Evolutionary conservation across 53 echinoderm and acorn worm species (phyloP), one percentile per base, ranked within the genome.

Genomic region (Antedon mediterranea): DNA sequence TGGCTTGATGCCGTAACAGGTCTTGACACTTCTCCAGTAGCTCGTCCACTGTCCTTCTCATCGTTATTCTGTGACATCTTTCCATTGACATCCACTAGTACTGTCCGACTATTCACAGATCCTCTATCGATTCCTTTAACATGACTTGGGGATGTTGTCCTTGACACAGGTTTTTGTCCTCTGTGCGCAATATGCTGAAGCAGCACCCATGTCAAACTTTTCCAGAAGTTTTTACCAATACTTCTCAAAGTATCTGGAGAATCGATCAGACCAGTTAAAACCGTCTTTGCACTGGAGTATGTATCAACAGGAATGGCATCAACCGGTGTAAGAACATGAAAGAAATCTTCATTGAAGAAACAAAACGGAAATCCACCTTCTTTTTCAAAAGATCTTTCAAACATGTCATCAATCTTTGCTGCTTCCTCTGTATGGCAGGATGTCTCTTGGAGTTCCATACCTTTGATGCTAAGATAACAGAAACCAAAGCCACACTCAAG

Each of bases 401-500:
- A 95, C 74, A 92, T 85, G 31, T 87, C 97, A 32, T 95, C 97
- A 29, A 95, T 82, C 28, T 82, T 75, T 6, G 81, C 86, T 29
- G 97, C 97, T 84, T 95, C 97, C 26, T 88, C 86, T 1, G 97
- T 95, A 84, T 95, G 97, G 72, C 97, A 95, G 70, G 97, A 95
- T 0, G 97, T 95, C 72, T 95, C 97, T 71, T 95, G 92, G 9
- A 95, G 80, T 71, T 95, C 97, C 89, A 95, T 87, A 31, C 97
- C 97, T 80, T 95, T 92, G 73, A 95, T 78, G 81, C 89, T 87
- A 73, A 95, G 32, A 26, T 85, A 89, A 76, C 89, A 89, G 81
- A 77, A 95, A 31, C 97, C 92, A 85, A 84, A 89, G 4, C 97
- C 97, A 44, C 82, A 31, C 83, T 95, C 97, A 43, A 95, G 80